These are phyloP conservation scores for Myrmecobius fasciatus DNA, from an alignment of 2,113 vertebrate species.

Conservation along the genomic window DNA sequence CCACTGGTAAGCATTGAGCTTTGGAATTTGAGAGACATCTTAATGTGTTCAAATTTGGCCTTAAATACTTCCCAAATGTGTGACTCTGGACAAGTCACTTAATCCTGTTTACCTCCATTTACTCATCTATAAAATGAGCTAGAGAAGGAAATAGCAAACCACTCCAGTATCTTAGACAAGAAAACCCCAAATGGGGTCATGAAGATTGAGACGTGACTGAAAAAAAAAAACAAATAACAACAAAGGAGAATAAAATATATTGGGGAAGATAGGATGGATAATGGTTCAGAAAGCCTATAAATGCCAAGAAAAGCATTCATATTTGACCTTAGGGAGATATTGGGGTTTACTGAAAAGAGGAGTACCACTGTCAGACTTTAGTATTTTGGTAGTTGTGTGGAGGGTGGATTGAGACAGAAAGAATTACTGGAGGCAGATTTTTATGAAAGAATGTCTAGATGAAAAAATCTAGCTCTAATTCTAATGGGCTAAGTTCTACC, in stretches of 20 bases:
- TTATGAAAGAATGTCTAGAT: not conserved
- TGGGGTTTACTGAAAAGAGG: not conserved
- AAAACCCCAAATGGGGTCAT: not conserved
- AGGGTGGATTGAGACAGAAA: not conserved
- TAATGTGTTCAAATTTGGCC: not conserved
- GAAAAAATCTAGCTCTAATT: not conserved
- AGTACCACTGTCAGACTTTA: not conserved
- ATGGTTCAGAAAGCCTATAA: not conserved
- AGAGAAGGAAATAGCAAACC: not conserved
- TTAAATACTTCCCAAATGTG: not conserved
- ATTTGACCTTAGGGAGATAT: not conserved
- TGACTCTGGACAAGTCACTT: too few species aligned
- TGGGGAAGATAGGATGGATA: not conserved
- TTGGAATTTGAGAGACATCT: not conserved
- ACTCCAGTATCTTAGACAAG: not conserved
- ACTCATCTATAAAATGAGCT: not conserved
- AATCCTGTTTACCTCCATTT: not conserved
- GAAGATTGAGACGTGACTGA: not conserved
- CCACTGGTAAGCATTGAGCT: not conserved
- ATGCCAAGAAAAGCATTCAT: not conserved
- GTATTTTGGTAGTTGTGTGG: not conserved
- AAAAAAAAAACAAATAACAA: not conserved
- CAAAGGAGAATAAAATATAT: not conserved
- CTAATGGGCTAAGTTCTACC: not conserved
- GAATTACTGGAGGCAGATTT: not conserved